Conservation (phyloP, 1,140 invertebrate genomes). For the Leptinotarsa defecta region DNA sequence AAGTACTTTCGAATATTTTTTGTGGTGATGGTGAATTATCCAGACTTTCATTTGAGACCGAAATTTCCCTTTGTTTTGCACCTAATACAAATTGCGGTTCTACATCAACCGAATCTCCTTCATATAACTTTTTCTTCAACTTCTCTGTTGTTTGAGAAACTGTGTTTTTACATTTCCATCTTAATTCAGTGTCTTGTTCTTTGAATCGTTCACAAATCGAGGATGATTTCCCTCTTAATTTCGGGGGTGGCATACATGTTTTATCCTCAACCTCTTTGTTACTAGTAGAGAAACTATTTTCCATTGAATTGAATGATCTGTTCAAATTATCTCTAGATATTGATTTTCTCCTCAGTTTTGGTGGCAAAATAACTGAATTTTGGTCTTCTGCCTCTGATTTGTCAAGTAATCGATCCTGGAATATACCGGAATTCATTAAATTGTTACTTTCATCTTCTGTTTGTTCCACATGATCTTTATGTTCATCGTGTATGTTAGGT, state of each 20-base stretch:
- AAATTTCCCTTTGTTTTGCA: not conserved
- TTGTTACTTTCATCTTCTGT: not conserved
- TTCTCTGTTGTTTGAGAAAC: slow-evolving; percentile 18
- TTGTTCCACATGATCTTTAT: not conserved
- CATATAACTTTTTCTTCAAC: slow-evolving; percentile 14
- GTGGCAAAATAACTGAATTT: not conserved
- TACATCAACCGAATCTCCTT: not conserved
- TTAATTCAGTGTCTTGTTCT: not conserved
- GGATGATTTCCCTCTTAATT: slow-evolving; percentile 8
- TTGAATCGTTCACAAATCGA: not conserved
- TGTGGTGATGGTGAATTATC: too few relatives aligned
- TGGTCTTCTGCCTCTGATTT: slow-evolving; percentile 1
- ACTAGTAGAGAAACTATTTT: not conserved
- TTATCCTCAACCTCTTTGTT: not conserved
- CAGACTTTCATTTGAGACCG: not conserved
- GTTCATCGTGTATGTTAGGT: too few relatives aligned
- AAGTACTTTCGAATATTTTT: too few relatives aligned
- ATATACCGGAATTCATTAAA: not conserved
- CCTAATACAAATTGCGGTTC: not conserved
- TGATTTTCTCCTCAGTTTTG: slow-evolving; percentile 15
- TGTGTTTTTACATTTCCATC: slow-evolving; percentile 20
- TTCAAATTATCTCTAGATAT: slow-evolving; percentile 12
- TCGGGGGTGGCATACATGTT: slow-evolving; percentile 1
- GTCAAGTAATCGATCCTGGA: not conserved
- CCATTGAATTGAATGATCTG: not conserved